phyloP scores from a whole-genome alignment of 2,797 vertebrate species.

The Luscinia luscinia region DNA sequence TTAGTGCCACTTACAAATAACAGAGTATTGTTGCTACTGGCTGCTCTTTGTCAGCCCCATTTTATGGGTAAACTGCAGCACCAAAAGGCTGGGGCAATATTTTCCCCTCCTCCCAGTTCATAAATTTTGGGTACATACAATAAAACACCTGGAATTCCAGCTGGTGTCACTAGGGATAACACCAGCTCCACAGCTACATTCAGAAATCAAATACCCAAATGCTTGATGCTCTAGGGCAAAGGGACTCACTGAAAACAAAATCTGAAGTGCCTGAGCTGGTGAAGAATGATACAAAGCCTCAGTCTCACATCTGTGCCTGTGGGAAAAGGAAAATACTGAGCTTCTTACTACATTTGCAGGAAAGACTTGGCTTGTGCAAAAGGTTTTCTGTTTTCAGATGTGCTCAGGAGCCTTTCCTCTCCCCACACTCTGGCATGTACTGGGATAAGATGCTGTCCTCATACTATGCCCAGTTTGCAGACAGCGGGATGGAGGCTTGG shows the following conservation, averaged over 20 bases:
- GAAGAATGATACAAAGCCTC: neutral
- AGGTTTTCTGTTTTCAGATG: neutral
- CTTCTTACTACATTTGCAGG: neutral
- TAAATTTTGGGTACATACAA: neutral
- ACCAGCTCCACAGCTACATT: neutral
- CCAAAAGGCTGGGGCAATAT: neutral
- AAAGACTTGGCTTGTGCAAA: neutral
- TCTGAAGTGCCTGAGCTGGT: neutral
- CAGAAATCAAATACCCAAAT: neutral
- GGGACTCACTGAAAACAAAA: neutral
- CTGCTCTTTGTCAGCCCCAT: neutral
- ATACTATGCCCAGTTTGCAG: neutral
- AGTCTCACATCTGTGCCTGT: neutral
- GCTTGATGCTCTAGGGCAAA: fast-evolving
- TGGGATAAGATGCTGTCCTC: neutral
- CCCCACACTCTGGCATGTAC: fast-evolving
- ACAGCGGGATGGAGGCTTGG: neutral
- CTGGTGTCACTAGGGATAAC: neutral
- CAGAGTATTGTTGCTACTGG: fast-evolving
- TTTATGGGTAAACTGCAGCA: slow-evolving; percentile 41
- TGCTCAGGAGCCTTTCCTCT: neutral
- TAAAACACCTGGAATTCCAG: neutral
- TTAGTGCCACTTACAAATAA: neutral
- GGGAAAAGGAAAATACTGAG: neutral
- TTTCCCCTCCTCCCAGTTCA: neutral